Evolutionary conservation across 2,797 vertebrate species (phyloP).

Genomic region (Peromyscus melanophrys): DNA sequence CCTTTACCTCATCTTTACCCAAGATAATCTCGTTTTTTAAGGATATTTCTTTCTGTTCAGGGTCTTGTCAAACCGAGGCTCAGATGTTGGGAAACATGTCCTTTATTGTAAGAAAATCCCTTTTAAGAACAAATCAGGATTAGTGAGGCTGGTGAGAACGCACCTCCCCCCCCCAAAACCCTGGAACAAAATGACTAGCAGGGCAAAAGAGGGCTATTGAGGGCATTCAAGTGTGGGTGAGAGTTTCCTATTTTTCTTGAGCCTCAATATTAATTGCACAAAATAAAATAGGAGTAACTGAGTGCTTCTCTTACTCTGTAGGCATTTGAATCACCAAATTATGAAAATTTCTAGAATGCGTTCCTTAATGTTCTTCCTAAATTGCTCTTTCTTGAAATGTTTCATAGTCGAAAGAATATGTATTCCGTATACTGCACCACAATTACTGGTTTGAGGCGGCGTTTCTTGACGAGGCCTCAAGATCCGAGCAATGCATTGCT

Average conservation of each 20-base stretch:
- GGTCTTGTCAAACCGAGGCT: not conserved
- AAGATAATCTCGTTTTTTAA: not conserved
- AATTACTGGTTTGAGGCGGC: not conserved
- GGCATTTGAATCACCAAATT: constrained; percentile 27
- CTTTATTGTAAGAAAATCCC: constrained; percentile 64
- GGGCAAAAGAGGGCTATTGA: constrained; percentile 32
- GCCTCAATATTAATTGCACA: constrained; percentile 45
- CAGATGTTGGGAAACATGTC: constrained; percentile 30
- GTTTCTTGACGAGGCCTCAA: constrained; percentile 51
- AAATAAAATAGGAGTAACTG: constrained; percentile 73
- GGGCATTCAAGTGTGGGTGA: constrained; percentile 43
- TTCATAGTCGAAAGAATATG: not conserved
- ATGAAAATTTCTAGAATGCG: not conserved
- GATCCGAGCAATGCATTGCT: not conserved
- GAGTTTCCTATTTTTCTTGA: constrained; percentile 72
- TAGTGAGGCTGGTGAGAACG: constrained; percentile 59
- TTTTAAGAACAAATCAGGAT: constrained; percentile 53
- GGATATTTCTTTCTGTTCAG: constrained; percentile 27
- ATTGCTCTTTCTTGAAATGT: not conserved
- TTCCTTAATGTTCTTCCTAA: not conserved
- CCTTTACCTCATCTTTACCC: not conserved
- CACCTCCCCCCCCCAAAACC: not conserved
- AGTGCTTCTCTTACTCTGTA: constrained; percentile 68
- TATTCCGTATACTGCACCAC: not conserved
- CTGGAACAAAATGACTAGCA: constrained; percentile 28